These are phyloP conservation scores for Trichonephila inaurata DNA, from an alignment of 1,140 invertebrate species.

Conservation along the genomic window DNA sequence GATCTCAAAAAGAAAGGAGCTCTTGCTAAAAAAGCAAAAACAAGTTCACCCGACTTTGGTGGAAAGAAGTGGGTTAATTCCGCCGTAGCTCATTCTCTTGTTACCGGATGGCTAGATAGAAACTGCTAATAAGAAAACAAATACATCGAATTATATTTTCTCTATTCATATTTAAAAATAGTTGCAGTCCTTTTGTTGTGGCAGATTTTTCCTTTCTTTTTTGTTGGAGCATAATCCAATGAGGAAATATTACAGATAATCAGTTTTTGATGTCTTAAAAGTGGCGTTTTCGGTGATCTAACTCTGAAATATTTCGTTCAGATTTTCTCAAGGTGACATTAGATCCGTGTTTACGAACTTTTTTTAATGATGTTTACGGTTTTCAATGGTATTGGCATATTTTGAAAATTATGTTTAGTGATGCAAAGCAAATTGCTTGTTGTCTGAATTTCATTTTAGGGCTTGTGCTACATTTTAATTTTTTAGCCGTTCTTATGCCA, in stretches of 20 bases:
- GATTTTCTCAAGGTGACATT: neutral
- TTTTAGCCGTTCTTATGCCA: no score
- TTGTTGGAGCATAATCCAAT: neutral
- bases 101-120: neutral
- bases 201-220: neutral
- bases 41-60: conserved; percentile 4
- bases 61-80: conserved; percentile 56
- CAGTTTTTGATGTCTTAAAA: neutral
- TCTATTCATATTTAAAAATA: neutral
- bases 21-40: conserved; percentile 41
- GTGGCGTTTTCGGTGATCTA: neutral
- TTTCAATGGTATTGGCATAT: neutral
- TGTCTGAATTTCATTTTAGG: neutral
- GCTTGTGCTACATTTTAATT: no score
- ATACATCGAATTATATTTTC: neutral
- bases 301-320: neutral
- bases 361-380: neutral
- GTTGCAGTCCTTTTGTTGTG: neutral
- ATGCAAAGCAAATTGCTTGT: neutral
- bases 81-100: neutral
- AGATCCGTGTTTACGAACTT: neutral
- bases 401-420: neutral
- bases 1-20: conserved; percentile 59
- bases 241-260: neutral
- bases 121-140: neutral